A percentile compares a stretch with the other conserved stretches of the same genome.
Evolutionary conservation across 2,113 vertebrate species (phyloP).

Genomic region (Pterocles orientalis): DNA sequence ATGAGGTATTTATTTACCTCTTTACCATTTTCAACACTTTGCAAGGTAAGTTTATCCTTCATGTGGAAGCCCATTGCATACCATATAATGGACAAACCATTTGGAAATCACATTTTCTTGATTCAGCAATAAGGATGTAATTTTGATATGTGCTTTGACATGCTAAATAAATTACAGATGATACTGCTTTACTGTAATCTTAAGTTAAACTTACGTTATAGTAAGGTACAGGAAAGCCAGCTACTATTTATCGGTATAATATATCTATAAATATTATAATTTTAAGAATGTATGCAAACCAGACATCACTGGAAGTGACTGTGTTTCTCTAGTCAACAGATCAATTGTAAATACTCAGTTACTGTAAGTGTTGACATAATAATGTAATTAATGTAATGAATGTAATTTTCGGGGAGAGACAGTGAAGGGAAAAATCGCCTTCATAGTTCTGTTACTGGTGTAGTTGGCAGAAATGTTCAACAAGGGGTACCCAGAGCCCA

Average conservation of each 20-base stretch:
- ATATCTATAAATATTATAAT: neutral
- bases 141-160: neutral
- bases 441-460: too few relatives aligned
- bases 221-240: neutral
- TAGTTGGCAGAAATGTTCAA: too few relatives aligned
- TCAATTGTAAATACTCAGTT: neutral
- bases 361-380: neutral
- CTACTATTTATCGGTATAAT: neutral
- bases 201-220: neutral
- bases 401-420: too few relatives aligned
- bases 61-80: neutral
- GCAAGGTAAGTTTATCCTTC: conserved; percentile 83
- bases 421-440: too few relatives aligned
- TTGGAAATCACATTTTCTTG: neutral
- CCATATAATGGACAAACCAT: neutral
- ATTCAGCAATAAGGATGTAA: neutral
- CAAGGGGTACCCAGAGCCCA: too few relatives aligned
- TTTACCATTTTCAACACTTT: conserved; percentile 94
- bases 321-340: neutral
- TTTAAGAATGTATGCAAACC: neutral
- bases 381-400: neutral
- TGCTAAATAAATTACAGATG: neutral
- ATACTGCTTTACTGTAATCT: neutral
- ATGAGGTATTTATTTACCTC: conserved; percentile 88
- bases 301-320: neutral